These are phyloP conservation scores for Luperina nickerlii DNA, from an alignment of 2,888 invertebrate species.

Conservation along the genomic window DNA sequence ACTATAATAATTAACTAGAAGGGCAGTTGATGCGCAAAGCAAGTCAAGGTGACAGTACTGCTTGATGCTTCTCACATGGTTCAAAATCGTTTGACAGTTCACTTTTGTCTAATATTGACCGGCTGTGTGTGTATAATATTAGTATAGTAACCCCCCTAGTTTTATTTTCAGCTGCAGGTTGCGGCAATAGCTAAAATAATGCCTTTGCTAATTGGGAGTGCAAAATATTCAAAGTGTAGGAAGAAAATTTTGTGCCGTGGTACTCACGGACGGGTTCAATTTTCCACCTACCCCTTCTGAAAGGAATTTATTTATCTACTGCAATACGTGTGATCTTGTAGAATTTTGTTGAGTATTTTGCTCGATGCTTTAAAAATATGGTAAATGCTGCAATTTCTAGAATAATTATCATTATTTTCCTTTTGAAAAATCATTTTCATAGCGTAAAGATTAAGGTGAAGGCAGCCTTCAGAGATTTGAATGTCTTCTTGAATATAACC, in stretches of 20 bases:
- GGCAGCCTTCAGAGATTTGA: not conserved
- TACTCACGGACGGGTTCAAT: not conserved
- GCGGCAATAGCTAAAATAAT: constrained; percentile 16
- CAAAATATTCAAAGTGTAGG: constrained; percentile 42
- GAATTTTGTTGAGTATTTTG: constrained; percentile 12
- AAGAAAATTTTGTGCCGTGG: constrained; percentile 2
- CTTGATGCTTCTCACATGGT: not conserved
- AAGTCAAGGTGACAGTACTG: not conserved
- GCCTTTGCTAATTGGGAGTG: constrained; percentile 20
- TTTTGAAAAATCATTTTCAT: not conserved
- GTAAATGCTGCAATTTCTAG: not conserved
- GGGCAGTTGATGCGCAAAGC: not conserved
- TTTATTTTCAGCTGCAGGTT: constrained; percentile 13
- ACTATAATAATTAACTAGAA: not conserved
- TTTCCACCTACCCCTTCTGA: constrained; percentile 10
- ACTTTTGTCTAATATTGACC: not conserved
- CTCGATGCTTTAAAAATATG: not conserved
- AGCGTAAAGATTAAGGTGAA: not conserved
- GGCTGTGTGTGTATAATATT: not conserved
- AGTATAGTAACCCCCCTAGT: not conserved
- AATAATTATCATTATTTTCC: not conserved
- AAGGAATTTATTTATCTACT: constrained; percentile 24
- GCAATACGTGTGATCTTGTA: constrained; percentile 13
- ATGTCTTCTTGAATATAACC: not conserved
- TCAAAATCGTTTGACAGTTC: not conserved